phyloP scores from a whole-genome alignment of 2,888 invertebrate species.

The Apomyelois bistriatella region DNA sequence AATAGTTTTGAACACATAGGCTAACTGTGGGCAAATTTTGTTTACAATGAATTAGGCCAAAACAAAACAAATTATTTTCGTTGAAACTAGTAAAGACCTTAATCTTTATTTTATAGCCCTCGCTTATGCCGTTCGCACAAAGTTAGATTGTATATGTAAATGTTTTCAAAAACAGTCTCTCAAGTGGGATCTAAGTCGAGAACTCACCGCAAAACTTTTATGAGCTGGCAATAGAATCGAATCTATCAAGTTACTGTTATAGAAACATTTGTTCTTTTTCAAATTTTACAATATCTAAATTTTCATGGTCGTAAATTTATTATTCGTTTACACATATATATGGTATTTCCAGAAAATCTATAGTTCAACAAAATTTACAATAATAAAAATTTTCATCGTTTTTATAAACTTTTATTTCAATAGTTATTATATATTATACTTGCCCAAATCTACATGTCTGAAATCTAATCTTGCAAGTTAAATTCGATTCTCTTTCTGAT shows the following conservation, averaged over 20 bases:
- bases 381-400: too few species aligned
- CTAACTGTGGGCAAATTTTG: background rate
- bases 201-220: constrained; percentile 38
- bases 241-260: constrained; percentile 24
- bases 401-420: too few species aligned
- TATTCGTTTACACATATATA: too few species aligned
- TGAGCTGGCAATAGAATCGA: constrained; percentile 32
- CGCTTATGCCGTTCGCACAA: constrained; percentile 20
- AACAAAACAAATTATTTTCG: background rate
- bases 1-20: too few species aligned
- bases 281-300: too few species aligned
- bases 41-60: background rate
- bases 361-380: too few species aligned
- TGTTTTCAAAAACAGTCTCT: constrained; percentile 43
- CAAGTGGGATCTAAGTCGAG: constrained; percentile 35
- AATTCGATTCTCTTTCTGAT: too few species aligned
- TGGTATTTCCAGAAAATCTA: too few species aligned
- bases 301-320: too few species aligned
- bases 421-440: too few species aligned
- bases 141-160: constrained; percentile 68
- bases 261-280: constrained; percentile 17
- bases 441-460: too few species aligned
- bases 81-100: background rate
- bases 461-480: too few species aligned
- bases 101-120: background rate